These are phyloP conservation scores for Polyergus mexicanus DNA, from an alignment of 1,140 invertebrate species.

Conservation along the genomic window DNA sequence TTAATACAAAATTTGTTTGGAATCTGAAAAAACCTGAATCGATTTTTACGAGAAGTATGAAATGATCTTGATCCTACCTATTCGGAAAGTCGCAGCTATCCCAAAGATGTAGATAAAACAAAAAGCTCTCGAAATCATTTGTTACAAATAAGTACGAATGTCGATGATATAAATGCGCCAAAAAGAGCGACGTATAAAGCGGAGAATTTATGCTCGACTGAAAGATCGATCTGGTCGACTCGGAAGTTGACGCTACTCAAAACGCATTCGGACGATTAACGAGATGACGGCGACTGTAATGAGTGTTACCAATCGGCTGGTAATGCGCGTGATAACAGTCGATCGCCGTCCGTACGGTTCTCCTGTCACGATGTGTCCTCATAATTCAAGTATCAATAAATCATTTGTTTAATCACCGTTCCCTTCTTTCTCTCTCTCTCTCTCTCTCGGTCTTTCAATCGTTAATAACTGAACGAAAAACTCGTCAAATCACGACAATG, in stretches of 20 bases:
- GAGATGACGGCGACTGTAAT: background rate
- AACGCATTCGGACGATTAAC: background rate
- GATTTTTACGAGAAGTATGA: background rate
- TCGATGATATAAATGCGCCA: background rate
- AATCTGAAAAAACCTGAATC: background rate
- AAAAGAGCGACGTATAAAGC: background rate
- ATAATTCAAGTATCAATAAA: slow-evolving; percentile 26
- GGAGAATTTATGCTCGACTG: slow-evolving; percentile 14
- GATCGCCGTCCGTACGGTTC: background rate
- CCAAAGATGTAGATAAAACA: background rate
- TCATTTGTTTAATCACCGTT: background rate
- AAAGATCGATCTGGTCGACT: slow-evolving; percentile 4
- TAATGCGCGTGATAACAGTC: slow-evolving; percentile 5
- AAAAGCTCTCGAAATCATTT: slow-evolving; percentile 14
- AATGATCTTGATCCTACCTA: background rate
- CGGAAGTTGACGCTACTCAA: background rate
- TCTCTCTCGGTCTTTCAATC: too few relatives aligned
- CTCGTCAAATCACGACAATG: too few relatives aligned
- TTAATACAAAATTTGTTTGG: background rate
- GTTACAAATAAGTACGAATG: background rate
- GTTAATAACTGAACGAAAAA: background rate
- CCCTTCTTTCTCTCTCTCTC: background rate
- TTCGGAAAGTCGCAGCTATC: background rate
- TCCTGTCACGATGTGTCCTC: background rate
- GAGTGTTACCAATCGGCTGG: background rate